Evolutionary conservation across 1,140 invertebrate genomes (phyloP), one percentile per base, ranked within the genome.

Genomic region (Macrotrachela quadricornifera): DNA sequence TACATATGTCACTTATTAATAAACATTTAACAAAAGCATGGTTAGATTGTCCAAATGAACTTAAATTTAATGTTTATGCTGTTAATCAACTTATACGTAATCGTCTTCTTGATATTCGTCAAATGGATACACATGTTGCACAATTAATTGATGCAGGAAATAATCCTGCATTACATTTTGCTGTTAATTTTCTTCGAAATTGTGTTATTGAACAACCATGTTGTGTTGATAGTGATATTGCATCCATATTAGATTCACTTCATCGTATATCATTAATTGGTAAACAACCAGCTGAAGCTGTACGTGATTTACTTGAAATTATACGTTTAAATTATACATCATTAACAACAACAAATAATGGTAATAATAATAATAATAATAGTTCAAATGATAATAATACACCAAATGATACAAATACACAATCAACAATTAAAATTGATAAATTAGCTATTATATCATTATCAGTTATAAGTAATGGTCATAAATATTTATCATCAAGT

Each of bases 1-100:
- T 18, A 11, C 39, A 16, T 10, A 16, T 43, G 17, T 18, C 45
- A 53, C 1, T 51, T 17, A 42, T 56, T 67, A 65, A 30, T 30
- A 30, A 30, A 30, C 21, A 30, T 4, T 30, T 30, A 30, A 30
- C 21, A 53, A 53, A 53, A 53, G 40, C 46, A 12, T 53, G 51
- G 55, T 79, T 70, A 1, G 85, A 92, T 58, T 80, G 80, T 60
- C 74, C 83, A 42, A 85, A 90, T 56, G 88, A 94, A 46, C 76
- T 78, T 38, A 78, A 80, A 55, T 94, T 82, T 63, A 94, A 92
- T 63, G 72, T 90, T 37, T 86, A 94, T 59, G 84, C 83, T 0
- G 77, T 94, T 2, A 87, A 94, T 64, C 78, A 78, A 56, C 72
- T 96, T 0, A 81, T 95, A 46, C 77, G 81, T 60, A 75, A 60